Percentiles rank a stretch among this genome's conserved stretches.
phyloP scores from a whole-genome alignment of 2,797 vertebrate genomes.

The Mormyrus proboscirostris region DNA sequence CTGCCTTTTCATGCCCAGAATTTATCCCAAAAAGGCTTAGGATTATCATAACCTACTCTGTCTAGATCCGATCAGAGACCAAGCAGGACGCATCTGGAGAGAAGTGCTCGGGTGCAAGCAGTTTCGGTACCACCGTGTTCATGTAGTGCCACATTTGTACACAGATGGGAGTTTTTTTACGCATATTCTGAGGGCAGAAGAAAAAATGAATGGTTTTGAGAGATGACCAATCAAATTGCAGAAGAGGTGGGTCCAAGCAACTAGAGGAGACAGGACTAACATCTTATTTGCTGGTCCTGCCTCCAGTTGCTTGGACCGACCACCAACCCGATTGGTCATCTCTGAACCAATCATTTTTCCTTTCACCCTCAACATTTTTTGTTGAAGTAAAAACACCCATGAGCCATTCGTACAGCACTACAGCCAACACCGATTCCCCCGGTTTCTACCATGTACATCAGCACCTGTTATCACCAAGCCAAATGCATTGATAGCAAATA shows the following conservation, averaged over 20 bases:
- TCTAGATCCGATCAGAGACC: neutral
- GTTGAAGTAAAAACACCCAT: neutral
- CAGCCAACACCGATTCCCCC: neutral
- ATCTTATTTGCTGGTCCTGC: neutral
- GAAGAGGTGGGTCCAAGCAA: neutral
- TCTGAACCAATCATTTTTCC: neutral
- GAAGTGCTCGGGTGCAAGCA: neutral
- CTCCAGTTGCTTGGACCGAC: neutral
- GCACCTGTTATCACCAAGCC: neutral
- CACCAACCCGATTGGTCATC: neutral
- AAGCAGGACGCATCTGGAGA: neutral
- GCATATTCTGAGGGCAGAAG: neutral
- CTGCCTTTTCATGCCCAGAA: neutral
- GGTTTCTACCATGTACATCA: neutral
- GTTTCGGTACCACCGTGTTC: neutral
- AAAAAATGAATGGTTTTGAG: neutral
- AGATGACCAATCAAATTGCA: neutral
- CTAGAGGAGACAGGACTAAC: neutral
- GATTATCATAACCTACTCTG: neutral
- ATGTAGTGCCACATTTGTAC: neutral
- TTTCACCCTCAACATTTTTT: neutral
- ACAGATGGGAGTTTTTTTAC: neutral
- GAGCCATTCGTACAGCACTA: neutral
- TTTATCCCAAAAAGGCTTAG: neutral
- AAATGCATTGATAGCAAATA: neutral